Percentiles rank a stretch among this genome's conserved stretches.
Evolutionary conservation across 2,797 vertebrate species (phyloP).

Genomic region (Prionace glauca): DNA sequence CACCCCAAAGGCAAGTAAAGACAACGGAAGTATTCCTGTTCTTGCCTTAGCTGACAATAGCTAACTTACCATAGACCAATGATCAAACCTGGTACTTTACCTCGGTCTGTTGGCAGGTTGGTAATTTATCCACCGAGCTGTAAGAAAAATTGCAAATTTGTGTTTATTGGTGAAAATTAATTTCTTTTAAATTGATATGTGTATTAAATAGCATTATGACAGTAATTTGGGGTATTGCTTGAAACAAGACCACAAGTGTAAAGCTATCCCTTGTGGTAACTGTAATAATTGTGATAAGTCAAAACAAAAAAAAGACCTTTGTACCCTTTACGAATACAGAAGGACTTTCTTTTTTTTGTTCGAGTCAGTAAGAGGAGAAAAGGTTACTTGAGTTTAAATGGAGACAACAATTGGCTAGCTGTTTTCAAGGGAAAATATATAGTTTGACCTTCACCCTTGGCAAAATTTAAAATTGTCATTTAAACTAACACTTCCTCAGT

Average conservation of each 20-base stretch:
- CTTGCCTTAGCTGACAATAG: background rate
- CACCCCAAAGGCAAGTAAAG: background rate
- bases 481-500: background rate
- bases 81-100: background rate
- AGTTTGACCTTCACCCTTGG: background rate
- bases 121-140: background rate
- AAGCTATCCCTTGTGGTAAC: background rate
- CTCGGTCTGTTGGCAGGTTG: background rate
- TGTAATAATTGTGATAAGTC: slow-evolving; percentile 2
- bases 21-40: background rate
- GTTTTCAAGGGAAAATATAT: slow-evolving; percentile 4
- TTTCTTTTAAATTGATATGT: background rate
- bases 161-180: background rate
- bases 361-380: background rate
- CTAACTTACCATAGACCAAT: background rate
- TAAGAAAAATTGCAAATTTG: background rate
- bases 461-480: background rate
- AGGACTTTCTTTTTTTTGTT: slow-evolving; percentile 3
- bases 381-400: slow-evolving; percentile 31
- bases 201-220: background rate
- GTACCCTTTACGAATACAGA: background rate
- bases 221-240: background rate
- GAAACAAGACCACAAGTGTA: background rate
- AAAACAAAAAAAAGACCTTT: slow-evolving; percentile 2
- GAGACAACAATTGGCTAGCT: slow-evolving; percentile 12